Conservation (phyloP, 2,113 vertebrate species). For the Anhinga anhinga region DNA sequence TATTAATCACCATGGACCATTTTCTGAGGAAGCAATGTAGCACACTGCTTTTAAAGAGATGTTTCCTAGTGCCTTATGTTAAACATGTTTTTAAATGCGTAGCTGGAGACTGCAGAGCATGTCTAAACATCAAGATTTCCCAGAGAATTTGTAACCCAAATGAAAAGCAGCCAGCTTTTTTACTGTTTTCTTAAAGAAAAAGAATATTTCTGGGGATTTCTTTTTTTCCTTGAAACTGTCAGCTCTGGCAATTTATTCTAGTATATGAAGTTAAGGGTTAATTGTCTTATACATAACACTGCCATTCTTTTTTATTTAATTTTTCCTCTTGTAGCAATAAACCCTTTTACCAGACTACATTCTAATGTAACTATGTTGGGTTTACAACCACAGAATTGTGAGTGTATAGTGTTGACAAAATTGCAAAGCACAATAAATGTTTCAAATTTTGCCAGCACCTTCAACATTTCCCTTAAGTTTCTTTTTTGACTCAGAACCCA, state of each 20-base stretch:
- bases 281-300: neutral
- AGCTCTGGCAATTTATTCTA: neutral
- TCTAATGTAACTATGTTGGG: neutral
- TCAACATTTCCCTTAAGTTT: neutral
- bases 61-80: neutral
- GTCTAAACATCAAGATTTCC: neutral
- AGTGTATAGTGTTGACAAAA: neutral
- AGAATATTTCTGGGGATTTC: neutral
- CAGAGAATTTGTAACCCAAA: neutral
- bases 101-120: neutral
- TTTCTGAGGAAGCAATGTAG: neutral
- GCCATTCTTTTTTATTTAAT: neutral
- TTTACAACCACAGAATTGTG: neutral
- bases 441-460: neutral
- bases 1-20: neutral
- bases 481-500: neutral
- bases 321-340: neutral
- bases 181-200: neutral
- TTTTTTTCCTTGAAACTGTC: neutral
- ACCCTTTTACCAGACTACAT: neutral
- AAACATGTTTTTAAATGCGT: neutral
- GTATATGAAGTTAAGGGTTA: neutral
- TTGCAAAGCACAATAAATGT: neutral
- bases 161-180: neutral
- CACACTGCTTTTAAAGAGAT: neutral